Percentiles rank a stretch among this genome's conserved stretches.
These are phyloP conservation scores for Cirrhinus molitorella DNA, from an alignment of 2,797 vertebrate species.

Conservation along the genomic window DNA sequence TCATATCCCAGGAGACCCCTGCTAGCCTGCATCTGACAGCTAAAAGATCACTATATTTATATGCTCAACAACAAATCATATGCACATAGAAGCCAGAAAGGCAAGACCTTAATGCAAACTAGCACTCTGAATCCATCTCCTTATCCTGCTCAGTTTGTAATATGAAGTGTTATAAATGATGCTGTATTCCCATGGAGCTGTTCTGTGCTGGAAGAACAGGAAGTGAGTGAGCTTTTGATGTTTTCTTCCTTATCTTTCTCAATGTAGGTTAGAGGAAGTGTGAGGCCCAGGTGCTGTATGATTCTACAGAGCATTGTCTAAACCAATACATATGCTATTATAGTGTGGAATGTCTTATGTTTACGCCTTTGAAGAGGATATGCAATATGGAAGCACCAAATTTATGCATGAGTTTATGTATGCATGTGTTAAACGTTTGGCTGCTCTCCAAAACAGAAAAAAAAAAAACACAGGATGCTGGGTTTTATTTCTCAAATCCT, in stretches of 20 bases:
- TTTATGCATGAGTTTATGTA: constrained; percentile 17
- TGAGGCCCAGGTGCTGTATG: constrained; percentile 24
- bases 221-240: constrained; percentile 44
- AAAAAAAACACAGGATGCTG: background rate
- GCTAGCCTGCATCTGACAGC: constrained; percentile 56
- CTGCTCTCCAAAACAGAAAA: constrained; percentile 18
- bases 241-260: constrained; percentile 39
- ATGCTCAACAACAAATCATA: constrained; percentile 46
- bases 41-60: constrained; percentile 60
- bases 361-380: constrained; percentile 17
- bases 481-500: constrained; percentile 59
- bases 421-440: constrained; percentile 16
- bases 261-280: constrained; percentile 46
- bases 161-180: constrained; percentile 32
- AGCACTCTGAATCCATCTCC: constrained; percentile 64
- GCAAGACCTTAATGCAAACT: constrained; percentile 59
- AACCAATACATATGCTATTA: constrained; percentile 14
- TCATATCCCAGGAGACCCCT: constrained; percentile 58
- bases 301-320: constrained; percentile 5
- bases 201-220: constrained; percentile 7
- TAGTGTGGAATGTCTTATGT: background rate
- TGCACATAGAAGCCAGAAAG: constrained; percentile 51
- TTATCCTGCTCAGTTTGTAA: constrained; percentile 64
- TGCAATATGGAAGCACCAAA: constrained; percentile 11
- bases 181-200: constrained; percentile 36